Conservation (phyloP, 23 tunicate species). For the Trididemnum clinides region DNA sequence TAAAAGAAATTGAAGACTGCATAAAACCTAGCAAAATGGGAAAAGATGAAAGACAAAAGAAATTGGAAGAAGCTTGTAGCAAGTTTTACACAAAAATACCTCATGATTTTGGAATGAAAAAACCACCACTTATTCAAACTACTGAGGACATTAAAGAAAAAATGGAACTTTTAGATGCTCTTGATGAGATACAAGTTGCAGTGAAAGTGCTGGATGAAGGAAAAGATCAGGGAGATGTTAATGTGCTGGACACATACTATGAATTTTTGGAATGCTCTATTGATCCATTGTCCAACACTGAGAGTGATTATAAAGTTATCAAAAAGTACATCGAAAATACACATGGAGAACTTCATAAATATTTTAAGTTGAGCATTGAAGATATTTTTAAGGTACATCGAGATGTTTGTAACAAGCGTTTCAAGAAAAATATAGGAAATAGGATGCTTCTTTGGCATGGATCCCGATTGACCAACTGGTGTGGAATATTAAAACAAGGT, state of each 20-base stretch:
- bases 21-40: not conserved
- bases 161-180: slow-evolving; percentile 59
- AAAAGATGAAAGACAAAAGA: not conserved
- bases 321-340: slow-evolving; percentile 49
- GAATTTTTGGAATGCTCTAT: slow-evolving; percentile 44
- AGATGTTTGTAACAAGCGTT: slow-evolving; percentile 31
- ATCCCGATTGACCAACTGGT: slow-evolving; percentile 79
- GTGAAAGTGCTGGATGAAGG: slow-evolving; percentile 53
- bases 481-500: slow-evolving; percentile 80
- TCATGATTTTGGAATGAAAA: slow-evolving; percentile 94
- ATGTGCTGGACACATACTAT: slow-evolving; percentile 50
- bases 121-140: slow-evolving; percentile 66
- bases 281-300: slow-evolving; percentile 26
- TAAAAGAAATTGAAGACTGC: slow-evolving; percentile 67
- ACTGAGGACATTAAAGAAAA: slow-evolving; percentile 55
- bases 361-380: slow-evolving; percentile 35
- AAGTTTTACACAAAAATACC: slow-evolving; percentile 89
- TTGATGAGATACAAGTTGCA: slow-evolving; percentile 75
- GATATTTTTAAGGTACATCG: slow-evolving; percentile 42
- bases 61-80: slow-evolving; percentile 73
- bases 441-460: slow-evolving; percentile 83
- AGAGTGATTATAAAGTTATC: slow-evolving; percentile 38
- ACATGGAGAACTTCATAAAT: slow-evolving; percentile 52
- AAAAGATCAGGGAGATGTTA: slow-evolving; percentile 22
- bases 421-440: slow-evolving; percentile 54